A percentile compares a stretch with the other conserved stretches of the same genome.
Conservation (phyloP, 2,888 invertebrate species). For the Lutraria lutraria region DNA sequence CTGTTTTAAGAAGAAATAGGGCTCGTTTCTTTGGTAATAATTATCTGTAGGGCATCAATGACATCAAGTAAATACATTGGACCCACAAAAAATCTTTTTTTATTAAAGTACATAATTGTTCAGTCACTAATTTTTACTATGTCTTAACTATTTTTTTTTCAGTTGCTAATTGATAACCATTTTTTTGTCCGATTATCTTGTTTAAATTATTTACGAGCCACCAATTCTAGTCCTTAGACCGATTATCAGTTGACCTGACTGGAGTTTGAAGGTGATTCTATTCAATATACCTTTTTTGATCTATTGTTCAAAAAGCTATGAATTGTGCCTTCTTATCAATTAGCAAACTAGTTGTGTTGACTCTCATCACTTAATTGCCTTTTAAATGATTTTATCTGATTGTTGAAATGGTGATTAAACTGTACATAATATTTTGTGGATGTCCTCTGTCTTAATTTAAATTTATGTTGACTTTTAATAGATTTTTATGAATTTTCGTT, state of each 20-base stretch:
- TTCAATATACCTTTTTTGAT: neutral
- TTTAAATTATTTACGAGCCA: neutral
- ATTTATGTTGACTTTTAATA: neutral
- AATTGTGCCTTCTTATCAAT: constrained; percentile 6
- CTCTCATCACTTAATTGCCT: neutral
- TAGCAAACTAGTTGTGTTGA: neutral
- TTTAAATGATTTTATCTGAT: neutral
- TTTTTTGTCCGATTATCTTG: neutral
- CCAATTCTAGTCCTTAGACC: neutral
- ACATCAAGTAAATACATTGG: constrained; percentile 51
- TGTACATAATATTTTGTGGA: neutral
- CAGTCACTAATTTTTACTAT: neutral
- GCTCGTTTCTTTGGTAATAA: too few relatives aligned
- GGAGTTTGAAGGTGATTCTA: neutral
- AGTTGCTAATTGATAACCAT: neutral
- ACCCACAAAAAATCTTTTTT: constrained; percentile 33
- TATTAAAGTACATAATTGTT: too few relatives aligned
- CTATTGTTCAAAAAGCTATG: neutral
- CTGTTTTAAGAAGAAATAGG: too few relatives aligned
- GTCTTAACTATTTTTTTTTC: neutral
- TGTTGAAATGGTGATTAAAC: neutral
- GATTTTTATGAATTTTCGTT: neutral
- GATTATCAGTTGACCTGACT: neutral
- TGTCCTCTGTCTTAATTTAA: neutral
- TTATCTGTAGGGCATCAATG: constrained; percentile 50